Conservation (phyloP, 2,113 vertebrate species). For the Protobothrops flavoviridis region DNA sequence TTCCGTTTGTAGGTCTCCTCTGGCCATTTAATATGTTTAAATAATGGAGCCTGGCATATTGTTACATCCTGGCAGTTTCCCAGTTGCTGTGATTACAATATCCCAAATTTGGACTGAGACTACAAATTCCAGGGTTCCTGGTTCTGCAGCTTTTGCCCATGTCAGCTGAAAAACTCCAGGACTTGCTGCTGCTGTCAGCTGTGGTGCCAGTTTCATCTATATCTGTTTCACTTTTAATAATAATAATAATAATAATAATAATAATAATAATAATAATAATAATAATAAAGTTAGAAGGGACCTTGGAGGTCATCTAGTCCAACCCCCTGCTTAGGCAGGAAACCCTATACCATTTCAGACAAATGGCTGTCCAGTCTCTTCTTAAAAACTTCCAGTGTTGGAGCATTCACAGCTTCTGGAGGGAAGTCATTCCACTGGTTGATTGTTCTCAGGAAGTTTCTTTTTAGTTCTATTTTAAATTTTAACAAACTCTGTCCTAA, state of each 20-base stretch:
- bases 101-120: neutral
- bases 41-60: neutral
- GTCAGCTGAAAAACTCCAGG: neutral
- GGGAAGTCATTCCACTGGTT: too few species aligned
- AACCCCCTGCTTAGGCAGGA: too few species aligned
- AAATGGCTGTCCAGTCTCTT: too few species aligned
- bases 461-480: neutral
- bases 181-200: neutral
- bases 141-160: neutral
- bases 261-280: too few species aligned
- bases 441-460: too few species aligned
- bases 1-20: neutral
- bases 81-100: neutral
- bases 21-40: neutral
- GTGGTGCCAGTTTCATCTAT: neutral
- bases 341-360: too few species aligned
- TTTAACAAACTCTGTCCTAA: conserved; percentile 41
- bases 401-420: too few species aligned
- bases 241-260: too few species aligned
- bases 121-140: neutral
- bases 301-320: too few species aligned
- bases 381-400: too few species aligned
- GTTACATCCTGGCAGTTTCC: neutral
- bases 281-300: too few species aligned
- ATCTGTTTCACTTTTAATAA: neutral